Evolutionary conservation across 1,140 invertebrate species (phyloP), one percentile per base, ranked within the genome.

Genomic region (Cephus cinctus): DNA sequence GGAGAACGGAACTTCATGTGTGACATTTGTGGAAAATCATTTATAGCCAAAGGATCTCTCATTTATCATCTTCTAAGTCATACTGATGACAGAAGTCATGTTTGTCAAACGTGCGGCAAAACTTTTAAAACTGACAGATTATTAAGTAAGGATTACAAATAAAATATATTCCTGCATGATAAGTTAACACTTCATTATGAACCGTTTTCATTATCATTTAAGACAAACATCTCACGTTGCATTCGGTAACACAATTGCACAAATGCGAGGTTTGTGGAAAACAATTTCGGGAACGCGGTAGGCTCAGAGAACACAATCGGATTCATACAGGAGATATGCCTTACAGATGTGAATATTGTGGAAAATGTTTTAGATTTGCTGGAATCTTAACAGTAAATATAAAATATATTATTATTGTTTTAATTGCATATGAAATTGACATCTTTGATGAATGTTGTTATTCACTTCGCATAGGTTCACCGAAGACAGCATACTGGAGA

Each of bases 251-350:
- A 9, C 86, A 86, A 59, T 81, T 83, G 0, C 84, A 84, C 64
- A 76, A 82, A 30, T 89, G 86, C 66, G 78, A 83, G 31, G 78
- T 80, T 39, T 88, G 86, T 60, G 81, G 81, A 0, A 75, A 82
- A 43, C 75, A 80, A 46, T 89, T 88, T 58, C 63, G 80, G 47
- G 71, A 83, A 63, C 47, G 68, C 14, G 70, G 73, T 6, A 77
- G 75, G 1, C 59, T 80, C 12, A 72, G 70, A 52, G 77, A 78
- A 54, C 78, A 80, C 49, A 63, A 68, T 51, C 43, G 76, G 43
- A 80, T 85, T 14, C 90, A 94, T 62, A 92, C 90, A 5, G 89
- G 86, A n/a, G 86, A 86, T 41, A 86, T 87, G 74, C 88, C 89
- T 4, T 81, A 80, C 53, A 73, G 75, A 12, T 86, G 83, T 53